These are phyloP conservation scores for Corticium candelabrum DNA, from an alignment of 37 sponge, comb jelly and placozoan species.

Conservation along the genomic window DNA sequence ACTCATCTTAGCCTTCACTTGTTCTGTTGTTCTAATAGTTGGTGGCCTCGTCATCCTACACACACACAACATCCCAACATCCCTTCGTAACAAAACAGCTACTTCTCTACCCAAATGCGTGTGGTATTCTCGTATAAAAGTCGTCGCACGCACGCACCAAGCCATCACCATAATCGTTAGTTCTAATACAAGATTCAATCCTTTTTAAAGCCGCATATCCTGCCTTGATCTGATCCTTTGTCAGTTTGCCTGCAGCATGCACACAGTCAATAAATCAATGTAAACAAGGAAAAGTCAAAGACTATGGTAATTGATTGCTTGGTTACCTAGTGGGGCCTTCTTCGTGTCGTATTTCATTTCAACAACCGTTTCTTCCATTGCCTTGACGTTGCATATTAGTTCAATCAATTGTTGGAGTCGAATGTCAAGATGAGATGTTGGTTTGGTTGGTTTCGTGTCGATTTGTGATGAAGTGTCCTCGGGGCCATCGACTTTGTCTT, in stretches of 20 bases:
- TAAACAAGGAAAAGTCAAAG: neutral
- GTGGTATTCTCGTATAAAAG: conserved; percentile 87
- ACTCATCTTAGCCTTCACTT: conserved; percentile 66
- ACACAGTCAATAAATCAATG: neutral
- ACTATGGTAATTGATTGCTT: neutral
- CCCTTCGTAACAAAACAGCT: neutral
- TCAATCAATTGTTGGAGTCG: conserved; percentile 56
- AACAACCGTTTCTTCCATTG: conserved; percentile 75
- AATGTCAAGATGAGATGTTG: neutral
- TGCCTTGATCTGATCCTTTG: conserved; percentile 66
- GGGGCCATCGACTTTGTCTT: neutral
- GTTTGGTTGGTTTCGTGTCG: no score
- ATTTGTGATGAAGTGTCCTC: neutral
- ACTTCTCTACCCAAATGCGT: conserved; percentile 49
- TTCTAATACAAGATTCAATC: conserved; percentile 75
- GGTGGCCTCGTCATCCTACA: conserved; percentile 72
- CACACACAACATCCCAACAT: neutral
- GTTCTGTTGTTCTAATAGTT: conserved; percentile 52
- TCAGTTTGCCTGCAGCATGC: conserved; percentile 63
- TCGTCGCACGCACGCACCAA: conserved; percentile 71
- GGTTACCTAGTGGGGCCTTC: conserved; percentile 85
- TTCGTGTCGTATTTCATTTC: conserved; percentile 91
- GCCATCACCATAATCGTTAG: conserved; percentile 44
- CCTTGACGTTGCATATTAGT: conserved; percentile 74
- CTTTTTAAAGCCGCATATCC: conserved; percentile 81